These are phyloP conservation scores for Siderastrea radians DNA, from an alignment of 92 coral and sea anemone genomes.

Conservation along the genomic window DNA sequence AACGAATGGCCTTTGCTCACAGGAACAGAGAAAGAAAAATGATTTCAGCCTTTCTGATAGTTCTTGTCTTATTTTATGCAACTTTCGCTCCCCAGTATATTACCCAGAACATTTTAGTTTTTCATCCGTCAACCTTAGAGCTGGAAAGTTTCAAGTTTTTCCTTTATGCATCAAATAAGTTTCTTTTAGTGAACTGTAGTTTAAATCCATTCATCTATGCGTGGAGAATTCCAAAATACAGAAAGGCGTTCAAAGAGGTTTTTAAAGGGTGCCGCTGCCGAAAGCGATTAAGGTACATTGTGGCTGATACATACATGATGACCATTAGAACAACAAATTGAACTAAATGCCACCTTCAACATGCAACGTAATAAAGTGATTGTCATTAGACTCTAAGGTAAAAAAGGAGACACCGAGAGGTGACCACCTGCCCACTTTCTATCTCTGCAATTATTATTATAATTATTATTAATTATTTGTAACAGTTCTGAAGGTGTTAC, in stretches of 20 bases:
- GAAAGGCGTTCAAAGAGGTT: conserved; percentile 1
- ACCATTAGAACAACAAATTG: no score
- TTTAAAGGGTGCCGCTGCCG: neutral
- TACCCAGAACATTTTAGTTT: neutral
- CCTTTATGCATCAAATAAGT: neutral
- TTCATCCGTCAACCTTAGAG: neutral
- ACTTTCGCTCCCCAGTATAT: conserved; percentile 28
- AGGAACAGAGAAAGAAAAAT: conserved; percentile 20
- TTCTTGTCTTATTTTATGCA: conserved; percentile 18
- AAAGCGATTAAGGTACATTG: neutral
- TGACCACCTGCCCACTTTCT: no score
- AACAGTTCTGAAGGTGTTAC: no score
- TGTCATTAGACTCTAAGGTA: no score
- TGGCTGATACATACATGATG: neutral
- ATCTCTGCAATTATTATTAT: no score
- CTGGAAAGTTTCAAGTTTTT: conserved; percentile 6
- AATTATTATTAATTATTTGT: no score
- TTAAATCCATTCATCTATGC: conserved; percentile 30
- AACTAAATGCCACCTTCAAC: no score
- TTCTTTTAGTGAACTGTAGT: conserved; percentile 14
- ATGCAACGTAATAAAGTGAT: no score
- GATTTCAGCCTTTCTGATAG: conserved; percentile 20
- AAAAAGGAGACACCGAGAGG: no score
- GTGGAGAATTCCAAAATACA: conserved; percentile 44
- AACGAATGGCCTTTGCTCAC: neutral